Evolutionary conservation across 1,140 invertebrate species (phyloP).

Genomic region (Argopecten irradians): DNA sequence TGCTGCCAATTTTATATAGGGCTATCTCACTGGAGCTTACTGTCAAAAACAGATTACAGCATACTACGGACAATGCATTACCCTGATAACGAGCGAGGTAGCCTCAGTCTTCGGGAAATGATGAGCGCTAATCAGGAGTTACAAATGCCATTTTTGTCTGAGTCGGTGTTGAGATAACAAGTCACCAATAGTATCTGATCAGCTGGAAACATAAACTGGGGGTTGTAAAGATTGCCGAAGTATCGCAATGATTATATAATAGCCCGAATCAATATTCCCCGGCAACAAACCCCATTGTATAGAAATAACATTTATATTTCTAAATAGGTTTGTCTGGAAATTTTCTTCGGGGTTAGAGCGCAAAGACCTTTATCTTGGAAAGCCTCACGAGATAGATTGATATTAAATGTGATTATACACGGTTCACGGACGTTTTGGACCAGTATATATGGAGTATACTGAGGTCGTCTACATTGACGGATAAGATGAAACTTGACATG

Average conservation of each 20-base stretch:
- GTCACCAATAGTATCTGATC: too few relatives aligned
- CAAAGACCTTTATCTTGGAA: background rate
- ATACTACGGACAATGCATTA: too few relatives aligned
- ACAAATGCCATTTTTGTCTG: too few relatives aligned
- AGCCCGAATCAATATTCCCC: background rate
- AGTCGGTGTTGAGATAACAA: too few relatives aligned
- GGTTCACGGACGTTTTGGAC: background rate
- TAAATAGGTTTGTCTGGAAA: slow-evolving; percentile 3
- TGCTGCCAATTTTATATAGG: too few relatives aligned
- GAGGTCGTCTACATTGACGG: background rate
- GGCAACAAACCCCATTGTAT: background rate
- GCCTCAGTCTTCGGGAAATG: too few relatives aligned
- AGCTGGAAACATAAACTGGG: too few relatives aligned
- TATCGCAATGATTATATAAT: slow-evolving; percentile 11
- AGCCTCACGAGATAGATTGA: background rate
- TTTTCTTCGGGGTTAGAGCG: background rate
- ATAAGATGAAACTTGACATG: background rate
- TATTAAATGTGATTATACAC: background rate
- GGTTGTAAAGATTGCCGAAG: background rate
- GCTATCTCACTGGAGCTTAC: too few relatives aligned
- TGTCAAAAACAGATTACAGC: too few relatives aligned
- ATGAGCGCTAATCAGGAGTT: too few relatives aligned
- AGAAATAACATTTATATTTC: slow-evolving; percentile 5
- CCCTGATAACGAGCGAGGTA: too few relatives aligned
- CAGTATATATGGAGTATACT: background rate